These are phyloP conservation scores for Brassicogethes aeneus DNA, from an alignment of 2,888 invertebrate species.

Conservation along the genomic window DNA sequence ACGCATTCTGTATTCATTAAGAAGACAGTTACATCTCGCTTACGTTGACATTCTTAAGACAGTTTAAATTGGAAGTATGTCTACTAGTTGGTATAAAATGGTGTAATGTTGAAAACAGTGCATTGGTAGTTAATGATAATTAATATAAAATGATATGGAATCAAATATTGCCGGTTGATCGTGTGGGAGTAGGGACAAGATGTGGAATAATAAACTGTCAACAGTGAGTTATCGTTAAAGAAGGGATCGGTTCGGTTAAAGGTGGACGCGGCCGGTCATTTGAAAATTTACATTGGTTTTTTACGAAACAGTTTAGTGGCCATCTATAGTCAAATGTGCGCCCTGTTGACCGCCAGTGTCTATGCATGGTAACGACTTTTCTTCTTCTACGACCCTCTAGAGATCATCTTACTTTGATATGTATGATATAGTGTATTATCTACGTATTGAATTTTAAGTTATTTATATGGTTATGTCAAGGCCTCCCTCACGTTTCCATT, in stretches of 20 bases:
- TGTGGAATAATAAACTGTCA: conserved; percentile 39
- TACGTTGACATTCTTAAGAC: no score
- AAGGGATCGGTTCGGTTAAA: conserved; percentile 8
- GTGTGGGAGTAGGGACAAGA: conserved; percentile 36
- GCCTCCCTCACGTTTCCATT: neutral
- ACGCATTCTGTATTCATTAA: no score
- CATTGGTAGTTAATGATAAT: no score
- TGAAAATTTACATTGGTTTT: conserved; percentile 38
- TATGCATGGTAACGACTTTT: conserved; percentile 38
- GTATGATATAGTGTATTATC: conserved; percentile 39
- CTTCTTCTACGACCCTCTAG: conserved; percentile 34
- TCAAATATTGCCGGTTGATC: no score
- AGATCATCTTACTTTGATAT: conserved; percentile 38
- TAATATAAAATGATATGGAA: no score
- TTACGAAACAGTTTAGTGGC: conserved; percentile 39
- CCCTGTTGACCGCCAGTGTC: conserved; percentile 37
- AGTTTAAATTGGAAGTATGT: no score
- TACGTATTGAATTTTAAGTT: conserved; percentile 36
- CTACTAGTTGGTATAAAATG: no score
- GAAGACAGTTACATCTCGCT: no score
- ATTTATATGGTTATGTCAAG: conserved; percentile 27
- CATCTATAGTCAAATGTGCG: conserved; percentile 43
- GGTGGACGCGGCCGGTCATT: conserved; percentile 30
- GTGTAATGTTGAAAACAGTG: no score
- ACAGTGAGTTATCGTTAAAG: conserved; percentile 36